phyloP scores from a whole-genome alignment of 2,797 vertebrate species.

The Platalea minor region DNA sequence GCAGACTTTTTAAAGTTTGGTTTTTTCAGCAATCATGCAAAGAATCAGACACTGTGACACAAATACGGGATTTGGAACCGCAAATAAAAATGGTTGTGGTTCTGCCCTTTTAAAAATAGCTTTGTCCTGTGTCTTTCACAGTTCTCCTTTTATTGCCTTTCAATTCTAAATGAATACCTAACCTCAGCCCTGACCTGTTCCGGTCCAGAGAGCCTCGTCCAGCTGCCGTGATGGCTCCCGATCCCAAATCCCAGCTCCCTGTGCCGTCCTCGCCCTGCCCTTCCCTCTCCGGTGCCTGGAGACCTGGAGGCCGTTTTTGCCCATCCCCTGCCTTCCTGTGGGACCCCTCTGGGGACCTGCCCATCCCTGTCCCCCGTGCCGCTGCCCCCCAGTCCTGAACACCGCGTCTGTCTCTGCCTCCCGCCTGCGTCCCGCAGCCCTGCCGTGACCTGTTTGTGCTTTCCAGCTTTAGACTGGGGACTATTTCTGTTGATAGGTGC shows the following conservation, averaged over 20 bases:
- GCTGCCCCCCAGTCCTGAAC: neutral
- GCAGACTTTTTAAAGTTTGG: slow-evolving; percentile 9
- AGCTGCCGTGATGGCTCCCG: neutral
- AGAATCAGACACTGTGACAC: slow-evolving; percentile 59
- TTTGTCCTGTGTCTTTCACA: slow-evolving; percentile 53
- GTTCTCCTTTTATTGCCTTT: slow-evolving; percentile 58
- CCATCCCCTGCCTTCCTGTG: neutral
- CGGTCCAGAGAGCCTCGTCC: neutral
- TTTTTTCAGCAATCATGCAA: neutral
- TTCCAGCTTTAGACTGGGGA: slow-evolving; percentile 44
- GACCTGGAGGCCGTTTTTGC: neutral
- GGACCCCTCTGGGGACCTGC: slow-evolving; percentile 24
- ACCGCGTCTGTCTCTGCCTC: neutral
- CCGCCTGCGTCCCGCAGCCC: neutral
- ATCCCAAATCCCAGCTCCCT: neutral
- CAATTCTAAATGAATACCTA: slow-evolving; percentile 32
- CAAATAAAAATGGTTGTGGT: slow-evolving; percentile 62
- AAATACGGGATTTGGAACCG: slow-evolving; percentile 49
- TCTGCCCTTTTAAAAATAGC: slow-evolving; percentile 65
- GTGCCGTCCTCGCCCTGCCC: neutral
- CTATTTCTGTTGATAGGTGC: slow-evolving; percentile 46
- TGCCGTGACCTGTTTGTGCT: slow-evolving; percentile 21
- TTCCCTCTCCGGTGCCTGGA: neutral
- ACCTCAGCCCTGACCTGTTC: slow-evolving; percentile 45
- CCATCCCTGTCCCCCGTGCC: neutral